phyloP scores from a whole-genome alignment of 2,113 vertebrate genomes.

The Athene noctua region DNA sequence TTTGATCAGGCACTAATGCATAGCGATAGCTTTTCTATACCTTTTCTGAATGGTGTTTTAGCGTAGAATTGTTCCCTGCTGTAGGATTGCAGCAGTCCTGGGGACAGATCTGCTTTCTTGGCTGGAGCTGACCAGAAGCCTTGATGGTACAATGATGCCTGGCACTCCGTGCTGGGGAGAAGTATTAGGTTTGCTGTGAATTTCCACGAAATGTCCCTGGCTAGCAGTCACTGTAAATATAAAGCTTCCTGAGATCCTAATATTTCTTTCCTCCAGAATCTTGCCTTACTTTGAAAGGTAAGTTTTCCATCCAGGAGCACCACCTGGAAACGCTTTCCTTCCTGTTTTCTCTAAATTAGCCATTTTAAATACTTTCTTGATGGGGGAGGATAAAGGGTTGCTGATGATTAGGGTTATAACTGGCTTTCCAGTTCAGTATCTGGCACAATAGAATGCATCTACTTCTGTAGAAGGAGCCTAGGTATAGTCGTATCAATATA shows the following conservation, averaged over 20 bases:
- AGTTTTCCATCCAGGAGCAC: neutral
- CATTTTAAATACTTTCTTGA: neutral
- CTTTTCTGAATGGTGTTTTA: neutral
- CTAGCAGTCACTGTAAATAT: neutral
- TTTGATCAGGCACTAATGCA: conserved; percentile 52
- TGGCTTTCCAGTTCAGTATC: conserved; percentile 1
- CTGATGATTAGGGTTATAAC: neutral
- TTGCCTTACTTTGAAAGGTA: neutral
- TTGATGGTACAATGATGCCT: neutral
- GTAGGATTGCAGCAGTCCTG: neutral
- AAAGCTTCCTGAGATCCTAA: neutral
- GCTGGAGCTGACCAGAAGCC: neutral
- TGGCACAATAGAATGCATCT: neutral
- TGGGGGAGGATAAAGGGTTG: neutral
- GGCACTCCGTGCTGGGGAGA: neutral
- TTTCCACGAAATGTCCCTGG: neutral
- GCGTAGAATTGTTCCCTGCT: neutral
- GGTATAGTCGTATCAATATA: conserved; percentile 35
- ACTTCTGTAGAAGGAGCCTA: neutral
- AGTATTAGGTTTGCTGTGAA: neutral
- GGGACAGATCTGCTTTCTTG: neutral
- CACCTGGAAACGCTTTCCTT: conserved; percentile 9
- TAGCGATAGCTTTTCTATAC: neutral
- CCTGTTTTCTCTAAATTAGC: conserved; percentile 21
- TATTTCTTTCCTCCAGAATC: neutral